Base-by-base conservation (phyloP, 2,113 vertebrate genomes). In the Chaetorhynchus papuensis region DNA sequence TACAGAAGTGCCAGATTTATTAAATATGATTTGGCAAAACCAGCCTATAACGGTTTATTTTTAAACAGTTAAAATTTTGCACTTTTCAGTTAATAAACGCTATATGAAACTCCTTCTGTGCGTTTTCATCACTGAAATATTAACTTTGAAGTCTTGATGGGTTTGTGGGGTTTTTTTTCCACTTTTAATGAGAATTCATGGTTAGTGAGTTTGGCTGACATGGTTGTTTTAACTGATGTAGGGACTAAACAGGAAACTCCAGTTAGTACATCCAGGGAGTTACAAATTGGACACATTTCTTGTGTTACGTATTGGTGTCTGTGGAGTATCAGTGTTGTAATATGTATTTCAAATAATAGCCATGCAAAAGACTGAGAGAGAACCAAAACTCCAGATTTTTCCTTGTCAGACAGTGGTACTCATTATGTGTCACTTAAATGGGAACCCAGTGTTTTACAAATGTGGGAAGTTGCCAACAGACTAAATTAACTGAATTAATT, bases 71-170 rank as follows among this genome's bases (percentile, higher is more conserved):
- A 79, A 65, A 37, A 64, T 66, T 78, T 71, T 87, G 76, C 96
- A 96, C 76, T 96, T 96, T 96, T 61, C 72, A 89, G 76, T 93
- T 94, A 96, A 96, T 97, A 96, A 97, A 96, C 65, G 57, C 31
- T 81, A n/a, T 83, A 17, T 95, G 60, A 95, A 96, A 94, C 91
- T 71, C 37, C 33, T 96, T 78, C 69, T 88, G 64, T 95, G 90
- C 65, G n/a, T 95, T 90, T 95, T 96, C 53, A 50, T 96, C 93
- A 93, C 94, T 93, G 64, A 82, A 87, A 30, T 84, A 57, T 0
- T 75, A 83, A 44, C 31, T 74, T 60, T 15, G 86, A 52, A 94
- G 57, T 93, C 37, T 68, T 71, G 64, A 44, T 75, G 76, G 78
- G 70, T n/a, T 76, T 87, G 19, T 69, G 49, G 50, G 53, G 31